Base-by-base conservation (phyloP, 2,113 vertebrate genomes). In the Columba janthina region DNA sequence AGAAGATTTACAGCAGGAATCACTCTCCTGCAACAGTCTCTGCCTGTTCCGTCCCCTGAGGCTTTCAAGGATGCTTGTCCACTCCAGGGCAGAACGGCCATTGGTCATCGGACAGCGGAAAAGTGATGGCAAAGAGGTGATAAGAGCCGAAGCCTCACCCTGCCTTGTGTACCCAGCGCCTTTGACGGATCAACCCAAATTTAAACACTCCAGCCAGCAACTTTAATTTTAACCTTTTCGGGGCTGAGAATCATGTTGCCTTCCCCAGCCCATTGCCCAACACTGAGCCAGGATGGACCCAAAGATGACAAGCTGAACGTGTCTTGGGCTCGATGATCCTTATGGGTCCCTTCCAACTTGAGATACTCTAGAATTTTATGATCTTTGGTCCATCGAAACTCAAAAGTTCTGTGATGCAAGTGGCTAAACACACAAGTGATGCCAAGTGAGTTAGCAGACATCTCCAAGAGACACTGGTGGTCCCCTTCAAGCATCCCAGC, bases 171-270 rank as follows among this genome's bases (percentile, higher is more conserved):
- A 0, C 85, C 56, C 67, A 42, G 75, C 0, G 5, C 56, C 56
- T 88, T 48, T 38, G n/a, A 5, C 92, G 91, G 89, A 34, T 97
- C 94, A 75, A 70, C 42, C 65, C 89, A 85, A 87, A 96, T 71
- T 61, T 75, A 81, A 0, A 0, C 32, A 34, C 60, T 92, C 51
- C 79, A 56, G 46, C 6, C 71, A 62, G 22, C 0, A 5, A 64
- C 15, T 86, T 54, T 5, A 6, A 44, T 60, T 72, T 77, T 51
- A 87, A 89, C 32, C 12, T 84, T 62, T 74, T 26, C 0, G 1
- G 40, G 46, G 16, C 77, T 0, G 0, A 0, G 17, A 88, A 11
- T 28, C 57, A 36, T 0, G 0, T 60, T 34, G 32, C 3, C 5
- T 61, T 18, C 9, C 13, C 12, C 19, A 26, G 15, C 15, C 54